Evolutionary conservation across 2,888 invertebrate species (phyloP), one percentile per base, ranked within the genome.

Genomic region (Diaprepes abbreviatus): DNA sequence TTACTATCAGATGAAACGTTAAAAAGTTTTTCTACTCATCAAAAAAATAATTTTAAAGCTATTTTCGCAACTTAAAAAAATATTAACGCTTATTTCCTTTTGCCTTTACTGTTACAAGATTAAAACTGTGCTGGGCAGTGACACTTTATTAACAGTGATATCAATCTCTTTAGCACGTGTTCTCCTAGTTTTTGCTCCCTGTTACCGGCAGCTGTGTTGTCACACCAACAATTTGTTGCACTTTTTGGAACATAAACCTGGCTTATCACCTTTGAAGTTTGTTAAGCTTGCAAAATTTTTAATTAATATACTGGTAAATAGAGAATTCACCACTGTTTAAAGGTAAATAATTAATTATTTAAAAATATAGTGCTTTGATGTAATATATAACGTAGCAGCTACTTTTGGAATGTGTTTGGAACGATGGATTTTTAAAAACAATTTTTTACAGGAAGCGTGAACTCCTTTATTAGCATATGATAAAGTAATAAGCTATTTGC

Each of bases 111-210:
- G 14, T 16, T 28, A 40, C 40, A 52, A 52, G 38, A 54, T 36
- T 36, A 52, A 52, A 38, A 28, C 36, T 52, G 7, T 50, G 36
- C 43, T 28, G 55, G 67, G 12, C 40, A 45, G 19, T 62, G 67
- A 67, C 67, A 67, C 54, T 67, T 62, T 62, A 62, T 55, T 62
- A 67, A 48, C 67, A 45, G 19, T 36, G 62, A 62, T 62, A 62
- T 54, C 45, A 67, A 62, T 67, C 67, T 62, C 67, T 62, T 62
- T 55, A 54, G 62, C 45, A 31, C 62, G 62, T 38, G 54, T 36
- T 67, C 62, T 50, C 33, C 24, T 35, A 35, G 59, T 14, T 43
- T 58, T 66, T 59, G 35, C 21, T 4, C 38, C 17, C 65, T 45
- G 12, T 65, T 57, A 45, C 52, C 38, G 45, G 54, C 52, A 66